Conservation (phyloP, 2,113 vertebrate genomes). For the Motacilla tschutschensis region DNA sequence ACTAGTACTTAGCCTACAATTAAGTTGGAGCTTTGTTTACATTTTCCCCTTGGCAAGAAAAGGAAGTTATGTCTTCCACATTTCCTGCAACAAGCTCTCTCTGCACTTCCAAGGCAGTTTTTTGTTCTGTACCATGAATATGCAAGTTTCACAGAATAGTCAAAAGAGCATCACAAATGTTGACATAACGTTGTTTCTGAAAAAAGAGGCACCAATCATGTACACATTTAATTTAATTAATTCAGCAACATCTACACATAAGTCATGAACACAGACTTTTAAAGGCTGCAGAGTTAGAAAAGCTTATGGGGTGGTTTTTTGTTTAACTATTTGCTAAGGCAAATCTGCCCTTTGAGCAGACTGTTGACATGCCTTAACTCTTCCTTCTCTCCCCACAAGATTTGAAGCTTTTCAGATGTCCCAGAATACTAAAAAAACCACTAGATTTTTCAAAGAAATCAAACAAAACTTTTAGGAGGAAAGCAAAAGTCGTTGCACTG, state of each 20-base stretch:
- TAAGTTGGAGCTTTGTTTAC: conserved; percentile 37
- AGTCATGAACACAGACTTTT: background rate
- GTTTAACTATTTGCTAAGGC: background rate
- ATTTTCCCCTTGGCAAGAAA: conserved; percentile 30
- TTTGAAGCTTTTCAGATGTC: background rate
- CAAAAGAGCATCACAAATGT: background rate
- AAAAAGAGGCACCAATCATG: background rate
- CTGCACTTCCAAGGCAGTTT: background rate
- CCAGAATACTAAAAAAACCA: background rate
- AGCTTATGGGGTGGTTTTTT: background rate
- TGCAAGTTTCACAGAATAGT: background rate
- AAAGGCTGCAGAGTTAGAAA: background rate
- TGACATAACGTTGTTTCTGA: background rate
- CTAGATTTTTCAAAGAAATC: background rate
- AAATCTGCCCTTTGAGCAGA: background rate
- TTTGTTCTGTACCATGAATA: background rate
- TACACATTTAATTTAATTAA: background rate
- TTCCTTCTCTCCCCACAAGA: background rate
- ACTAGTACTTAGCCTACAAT: conserved; percentile 7
- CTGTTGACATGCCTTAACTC: background rate
- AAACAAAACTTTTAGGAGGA: background rate
- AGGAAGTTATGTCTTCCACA: conserved; percentile 52
- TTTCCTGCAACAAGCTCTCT: conserved; percentile 19
- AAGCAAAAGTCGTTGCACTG: background rate
- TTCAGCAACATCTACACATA: background rate